Conservation (phyloP, 2,113 vertebrate genomes). For the Aptenodytes patagonicus region DNA sequence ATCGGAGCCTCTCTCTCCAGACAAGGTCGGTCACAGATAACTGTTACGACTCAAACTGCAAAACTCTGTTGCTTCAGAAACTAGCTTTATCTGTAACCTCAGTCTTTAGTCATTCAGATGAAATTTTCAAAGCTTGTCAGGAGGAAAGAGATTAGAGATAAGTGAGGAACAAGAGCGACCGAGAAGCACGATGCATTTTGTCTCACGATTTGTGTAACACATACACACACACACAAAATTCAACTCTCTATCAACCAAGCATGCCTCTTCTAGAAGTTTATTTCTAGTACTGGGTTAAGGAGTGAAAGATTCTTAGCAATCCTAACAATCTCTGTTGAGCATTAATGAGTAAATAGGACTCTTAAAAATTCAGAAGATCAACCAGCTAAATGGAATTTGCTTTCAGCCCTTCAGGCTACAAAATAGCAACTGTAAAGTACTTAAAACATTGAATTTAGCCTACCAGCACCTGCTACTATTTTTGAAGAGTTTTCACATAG, state of each 20-base stretch:
- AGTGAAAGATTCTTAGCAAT: background rate
- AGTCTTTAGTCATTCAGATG: background rate
- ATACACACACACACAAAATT: background rate
- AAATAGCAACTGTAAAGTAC: conserved; percentile 33
- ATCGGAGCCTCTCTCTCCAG: background rate
- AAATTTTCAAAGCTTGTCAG: background rate
- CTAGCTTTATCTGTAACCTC: background rate
- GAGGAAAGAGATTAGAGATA: background rate
- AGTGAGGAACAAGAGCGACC: background rate
- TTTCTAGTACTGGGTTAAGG: background rate
- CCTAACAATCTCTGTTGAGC: background rate
- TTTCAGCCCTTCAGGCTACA: conserved; percentile 38
- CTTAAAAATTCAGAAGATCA: background rate
- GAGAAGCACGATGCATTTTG: background rate
- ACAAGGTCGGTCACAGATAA: background rate
- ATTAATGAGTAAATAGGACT: background rate
- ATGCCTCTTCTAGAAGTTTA: background rate
- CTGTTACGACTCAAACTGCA: background rate
- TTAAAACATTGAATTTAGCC: conserved; percentile 50
- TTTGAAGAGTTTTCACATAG: conserved; percentile 64
- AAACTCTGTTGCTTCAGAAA: background rate
- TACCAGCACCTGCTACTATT: conserved; percentile 77
- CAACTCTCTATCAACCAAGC: background rate
- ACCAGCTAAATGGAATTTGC: background rate
- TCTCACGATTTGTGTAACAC: background rate